Percentiles rank a stretch among this genome's conserved stretches.
phyloP scores from a whole-genome alignment of 2,888 invertebrate species.

The Elegia similella region DNA sequence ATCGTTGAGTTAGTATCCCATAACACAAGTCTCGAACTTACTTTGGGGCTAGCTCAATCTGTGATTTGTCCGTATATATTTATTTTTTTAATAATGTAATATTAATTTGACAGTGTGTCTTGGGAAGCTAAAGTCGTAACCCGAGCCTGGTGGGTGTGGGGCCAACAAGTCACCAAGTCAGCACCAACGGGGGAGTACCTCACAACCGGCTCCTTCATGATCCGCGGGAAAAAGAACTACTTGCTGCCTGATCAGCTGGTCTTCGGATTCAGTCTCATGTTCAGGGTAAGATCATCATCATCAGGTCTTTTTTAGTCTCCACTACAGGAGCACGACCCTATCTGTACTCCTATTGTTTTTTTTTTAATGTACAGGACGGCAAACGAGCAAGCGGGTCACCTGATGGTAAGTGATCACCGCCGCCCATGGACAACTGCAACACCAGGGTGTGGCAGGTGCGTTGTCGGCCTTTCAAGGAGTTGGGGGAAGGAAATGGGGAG shows the following conservation, averaged over 20 bases:
- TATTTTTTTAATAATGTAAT: background rate
- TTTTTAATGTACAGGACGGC: too few relatives aligned
- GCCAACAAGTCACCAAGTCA: conserved; percentile 97
- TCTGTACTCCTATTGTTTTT: background rate
- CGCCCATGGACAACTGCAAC: too few relatives aligned
- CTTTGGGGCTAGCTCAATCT: too few relatives aligned
- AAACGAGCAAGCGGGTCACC: too few relatives aligned
- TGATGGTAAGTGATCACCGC: too few relatives aligned
- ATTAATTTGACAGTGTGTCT: conserved; percentile 86
- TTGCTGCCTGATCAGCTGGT: conserved; percentile 95
- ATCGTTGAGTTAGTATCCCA: too few relatives aligned
- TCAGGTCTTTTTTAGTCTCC: too few relatives aligned
- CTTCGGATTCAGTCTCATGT: conserved; percentile 96
- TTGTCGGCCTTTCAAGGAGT: too few relatives aligned
- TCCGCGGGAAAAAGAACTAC: conserved; percentile 98
- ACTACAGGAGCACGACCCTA: conserved; percentile 52
- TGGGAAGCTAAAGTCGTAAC: conserved; percentile 99
- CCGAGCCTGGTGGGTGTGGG: conserved; percentile 98
- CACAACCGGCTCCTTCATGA: conserved; percentile 98
- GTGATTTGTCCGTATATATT: background rate
- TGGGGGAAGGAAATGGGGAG: too few relatives aligned
- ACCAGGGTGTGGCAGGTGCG: too few relatives aligned
- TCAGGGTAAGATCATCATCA: conserved; percentile 69
- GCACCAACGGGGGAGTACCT: conserved; percentile 99
- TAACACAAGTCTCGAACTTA: too few relatives aligned